Conservation (phyloP, 2,113 vertebrate species). For the Actinemys pallida region DNA sequence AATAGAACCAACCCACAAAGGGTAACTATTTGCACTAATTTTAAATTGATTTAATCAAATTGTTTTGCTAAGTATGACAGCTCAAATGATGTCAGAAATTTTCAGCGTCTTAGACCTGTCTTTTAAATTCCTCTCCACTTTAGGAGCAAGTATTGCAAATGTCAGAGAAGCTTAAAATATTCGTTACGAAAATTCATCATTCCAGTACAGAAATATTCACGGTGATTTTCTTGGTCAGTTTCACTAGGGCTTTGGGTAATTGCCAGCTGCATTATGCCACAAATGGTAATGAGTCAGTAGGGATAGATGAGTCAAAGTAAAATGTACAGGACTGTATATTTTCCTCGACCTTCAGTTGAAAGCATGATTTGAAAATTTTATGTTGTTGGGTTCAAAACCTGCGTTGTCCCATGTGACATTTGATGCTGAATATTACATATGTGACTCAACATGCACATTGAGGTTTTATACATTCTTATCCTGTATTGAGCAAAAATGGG, state of each 20-base stretch:
- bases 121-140: constrained; percentile 28
- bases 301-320: constrained; percentile 10
- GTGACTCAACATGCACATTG: constrained; percentile 1
- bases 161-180: constrained; percentile 57
- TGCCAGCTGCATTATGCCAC: not conserved
- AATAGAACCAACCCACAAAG: fast-evolving
- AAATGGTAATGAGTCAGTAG: constrained; percentile 1
- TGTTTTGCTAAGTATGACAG: not conserved
- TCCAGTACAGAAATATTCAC: not conserved
- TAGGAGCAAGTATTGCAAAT: constrained; percentile 7
- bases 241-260: not conserved
- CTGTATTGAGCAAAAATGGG: constrained; percentile 35
- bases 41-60: not conserved
- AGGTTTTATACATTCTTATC: not conserved
- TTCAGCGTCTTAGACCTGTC: not conserved
- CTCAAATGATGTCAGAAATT: not conserved
- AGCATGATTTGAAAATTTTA: not conserved
- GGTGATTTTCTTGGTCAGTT: constrained; percentile 41
- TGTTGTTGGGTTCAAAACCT: not conserved
- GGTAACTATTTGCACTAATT: constrained; percentile 2
- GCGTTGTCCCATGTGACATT: constrained; percentile 3
- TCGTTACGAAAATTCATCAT: constrained; percentile 46
- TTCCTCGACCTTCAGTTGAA: constrained; percentile 15
- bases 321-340: not conserved
- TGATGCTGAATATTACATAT: not conserved